Evolutionary conservation across 2,888 invertebrate genomes (phyloP), one percentile per base, ranked within the genome.

Genomic region (Cosmopolites sordidus): DNA sequence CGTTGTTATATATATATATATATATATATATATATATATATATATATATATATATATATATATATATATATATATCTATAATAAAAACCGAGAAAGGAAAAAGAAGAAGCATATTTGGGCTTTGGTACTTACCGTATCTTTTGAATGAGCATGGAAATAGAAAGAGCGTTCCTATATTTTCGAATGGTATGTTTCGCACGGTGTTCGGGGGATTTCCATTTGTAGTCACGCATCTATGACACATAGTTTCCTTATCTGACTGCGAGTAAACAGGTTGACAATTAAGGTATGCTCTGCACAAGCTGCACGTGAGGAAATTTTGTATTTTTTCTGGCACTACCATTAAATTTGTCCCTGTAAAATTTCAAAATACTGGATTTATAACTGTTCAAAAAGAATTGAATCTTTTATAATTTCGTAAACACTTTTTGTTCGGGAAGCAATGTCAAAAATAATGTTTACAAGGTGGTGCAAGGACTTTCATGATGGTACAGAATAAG

Each of bases 61-160:
- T n/a, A n/a, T n/a, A n/a, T n/a, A n/a, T n/a, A n/a, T n/a, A n/a
- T n/a, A n/a, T n/a, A n/a, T n/a, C n/a, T n/a, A n/a, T n/a, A n/a
- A n/a, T n/a, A n/a, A n/a, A n/a, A n/a, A n/a, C n/a, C n/a, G n/a
- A n/a, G n/a, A n/a, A n/a, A n/a, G n/a, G n/a, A n/a, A n/a, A n/a
- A n/a, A n/a, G n/a, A n/a, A n/a, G n/a, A n/a, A n/a, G n/a, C n/a
- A n/a, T n/a, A n/a, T n/a, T n/a, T n/a, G n/a, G n/a, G n/a, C n/a
- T n/a, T n/a, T n/a, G n/a, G n/a, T 33, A 16, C 40, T 40, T 16
- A 40, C 40, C 40, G 33, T 61, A 54, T n/a, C 56, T 59, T 1
- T 62, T 61, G 59, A 64, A 70, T 22, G 66, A 63, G 48, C 73
- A 73, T 1, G 72, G 70, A 43, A 73, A 69, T 18, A 71, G 59